Evolutionary conservation across 2,797 vertebrate genomes (phyloP).

Genomic region (Distichodus sexfasciatus): DNA sequence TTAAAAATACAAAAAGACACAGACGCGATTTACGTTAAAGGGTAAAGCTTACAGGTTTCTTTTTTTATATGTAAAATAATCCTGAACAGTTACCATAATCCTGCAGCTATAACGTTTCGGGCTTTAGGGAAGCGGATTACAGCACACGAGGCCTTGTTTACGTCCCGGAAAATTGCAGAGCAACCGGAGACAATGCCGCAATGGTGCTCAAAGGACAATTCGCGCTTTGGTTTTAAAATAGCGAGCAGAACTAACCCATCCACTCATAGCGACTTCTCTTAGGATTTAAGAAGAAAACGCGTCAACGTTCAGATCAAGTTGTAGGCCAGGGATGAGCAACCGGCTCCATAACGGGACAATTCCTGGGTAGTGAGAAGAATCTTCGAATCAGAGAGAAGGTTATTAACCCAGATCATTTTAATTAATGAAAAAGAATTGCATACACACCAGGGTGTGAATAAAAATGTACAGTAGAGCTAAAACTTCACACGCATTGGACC

Average conservation of each 20-base stretch:
- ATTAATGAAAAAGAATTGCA: too few relatives aligned
- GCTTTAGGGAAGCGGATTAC: background rate
- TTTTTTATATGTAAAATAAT: too few relatives aligned
- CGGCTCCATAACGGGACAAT: too few relatives aligned
- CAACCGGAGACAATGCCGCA: background rate
- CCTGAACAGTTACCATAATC: background rate
- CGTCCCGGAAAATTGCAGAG: background rate
- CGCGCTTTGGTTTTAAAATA: background rate
- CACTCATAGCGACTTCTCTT: background rate
- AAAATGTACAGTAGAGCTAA: too few relatives aligned
- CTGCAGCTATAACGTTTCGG: background rate
- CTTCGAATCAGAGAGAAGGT: too few relatives aligned
- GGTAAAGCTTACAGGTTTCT: background rate
- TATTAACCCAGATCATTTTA: too few relatives aligned
- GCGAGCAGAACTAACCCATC: background rate
- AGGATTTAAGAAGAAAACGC: background rate
- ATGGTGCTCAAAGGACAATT: constrained; percentile 11
- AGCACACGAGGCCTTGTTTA: constrained; percentile 15
- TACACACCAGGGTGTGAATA: too few relatives aligned
- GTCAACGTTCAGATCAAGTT: background rate
- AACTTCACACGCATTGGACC: too few relatives aligned
- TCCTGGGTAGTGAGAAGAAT: too few relatives aligned
- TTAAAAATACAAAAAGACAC: constrained; percentile 13
- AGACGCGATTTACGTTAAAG: background rate
- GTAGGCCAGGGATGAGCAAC: too few relatives aligned